Base-by-base conservation (phyloP, 2,797 vertebrate genomes). In the Cephalopachus bancanus region DNA sequence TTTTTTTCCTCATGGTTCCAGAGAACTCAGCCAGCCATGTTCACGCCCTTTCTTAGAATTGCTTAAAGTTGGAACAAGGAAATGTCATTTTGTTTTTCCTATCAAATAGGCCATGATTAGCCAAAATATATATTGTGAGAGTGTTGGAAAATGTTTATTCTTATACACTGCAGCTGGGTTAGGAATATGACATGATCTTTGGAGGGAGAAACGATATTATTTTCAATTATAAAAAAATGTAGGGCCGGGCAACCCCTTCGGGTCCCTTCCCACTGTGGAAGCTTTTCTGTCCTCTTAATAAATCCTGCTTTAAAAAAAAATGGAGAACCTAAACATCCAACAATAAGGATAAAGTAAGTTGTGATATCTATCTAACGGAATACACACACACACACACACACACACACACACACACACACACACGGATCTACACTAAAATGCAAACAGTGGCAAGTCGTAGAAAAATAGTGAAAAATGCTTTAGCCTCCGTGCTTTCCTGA, bases 81-180 rank as follows among this genome's bases (percentile, higher is more conserved):
- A 95, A 75, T 17, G 12, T 6, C 5, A 24, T 67, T 89, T 62
- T 75, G 12, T 30, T 67, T 37, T 51, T 74, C 15, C 64, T 85
- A 71, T 62, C 49, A 78, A 15, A 59, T 17, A 92, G 65, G 4
- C 10, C 65, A 94, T 89, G n/a, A 89, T 87, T 71, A 89, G 15
- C 51, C 53, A 84, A 96, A 60, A 57, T 53, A 11, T 49, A 57
- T 49, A 57, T 14, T 55, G 3, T 84, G 64, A 95, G 53, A 15
- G 7, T 71, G 16, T 26, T 85, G 17, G 67, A 49, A 94, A 93
- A 86, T 67, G 14, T 91, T 89, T 94, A 28, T 85, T 92, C n/a
- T 72, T 79, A 76, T 11, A 83, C 0, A 80, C 17, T 53, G 17
- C 20, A 67, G 16, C 24, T 75, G 24, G 62, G 33, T 76, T 91